Evolutionary conservation across 2,888 invertebrate genomes (phyloP), one percentile per base, ranked within the genome.

Genomic region (Didymodactylos carnosus): DNA sequence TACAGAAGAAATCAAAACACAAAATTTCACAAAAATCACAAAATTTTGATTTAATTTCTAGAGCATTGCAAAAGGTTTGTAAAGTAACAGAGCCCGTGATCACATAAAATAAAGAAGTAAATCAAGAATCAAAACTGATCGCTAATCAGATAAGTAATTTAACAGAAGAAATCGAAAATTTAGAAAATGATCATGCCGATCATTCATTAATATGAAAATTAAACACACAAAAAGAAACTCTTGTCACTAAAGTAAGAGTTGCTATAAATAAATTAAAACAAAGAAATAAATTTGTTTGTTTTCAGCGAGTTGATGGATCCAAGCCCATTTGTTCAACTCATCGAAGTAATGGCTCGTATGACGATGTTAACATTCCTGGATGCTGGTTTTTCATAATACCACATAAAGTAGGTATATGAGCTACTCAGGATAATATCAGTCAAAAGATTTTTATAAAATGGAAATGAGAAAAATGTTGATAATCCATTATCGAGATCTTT

Each of bases 401-500:
- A 0, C 95, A 97, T 81, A 94, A 85, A 79, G 84, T 84, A n/a
- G n/a, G n/a, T n/a, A n/a, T n/a, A n/a, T n/a, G n/a, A n/a, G n/a
- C n/a, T n/a, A n/a, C n/a, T n/a, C n/a, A n/a, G n/a, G n/a, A n/a
- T n/a, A n/a, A n/a, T n/a, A n/a, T n/a, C n/a, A n/a, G n/a, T n/a
- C n/a, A n/a, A n/a, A n/a, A n/a, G n/a, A n/a, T n/a, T 71, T 78
- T 62, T 76, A 41, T 76, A 85, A 85, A 89, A 93, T 82, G 94
- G 94, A 0, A 86, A 87, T 0, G 79, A 78, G 7, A 81, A 80
- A 72, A 90, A 91, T 79, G 97, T 98, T 5, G 98, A 97, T 0
- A 97, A 93, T 85, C 97, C 97, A 0, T 82, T 98, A 71, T 90
- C 94, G 0, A 91, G 90, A 81, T 93, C 94, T 81, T 97, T 94